These are phyloP conservation scores for Sebastiscus tertius DNA, from an alignment of 2,797 vertebrate species.

Conservation along the genomic window DNA sequence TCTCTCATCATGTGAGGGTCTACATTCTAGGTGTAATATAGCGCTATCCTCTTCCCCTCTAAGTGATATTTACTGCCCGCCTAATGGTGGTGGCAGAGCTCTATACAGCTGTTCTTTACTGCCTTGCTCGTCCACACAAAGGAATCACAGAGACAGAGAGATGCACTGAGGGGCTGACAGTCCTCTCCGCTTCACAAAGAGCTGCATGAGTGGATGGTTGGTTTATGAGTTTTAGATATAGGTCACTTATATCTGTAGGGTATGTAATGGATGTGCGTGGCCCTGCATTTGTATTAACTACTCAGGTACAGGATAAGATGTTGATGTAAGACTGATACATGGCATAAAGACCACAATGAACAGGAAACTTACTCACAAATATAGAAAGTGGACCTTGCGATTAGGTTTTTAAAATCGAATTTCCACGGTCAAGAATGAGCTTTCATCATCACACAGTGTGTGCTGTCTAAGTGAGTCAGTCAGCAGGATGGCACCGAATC, in stretches of 20 bases:
- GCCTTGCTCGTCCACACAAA: neutral
- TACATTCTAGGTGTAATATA: neutral
- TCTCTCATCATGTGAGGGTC: neutral
- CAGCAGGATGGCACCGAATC: neutral
- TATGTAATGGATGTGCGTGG: neutral
- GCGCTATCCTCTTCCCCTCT: neutral
- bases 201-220: neutral
- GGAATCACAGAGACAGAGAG: neutral
- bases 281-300: neutral
- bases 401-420: neutral
- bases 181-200: neutral
- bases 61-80: neutral
- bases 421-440: neutral
- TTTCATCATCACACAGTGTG: neutral
- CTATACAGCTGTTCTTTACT: neutral
- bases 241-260: neutral
- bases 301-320: neutral
- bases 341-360: neutral
- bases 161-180: no score
- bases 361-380: neutral
- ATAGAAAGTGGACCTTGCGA: neutral
- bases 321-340: neutral
- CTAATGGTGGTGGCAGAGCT: neutral
- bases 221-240: neutral
- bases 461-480: neutral